Evolutionary conservation across 1,140 invertebrate species (phyloP).

Genomic region (Doryteuthis pealeii): DNA sequence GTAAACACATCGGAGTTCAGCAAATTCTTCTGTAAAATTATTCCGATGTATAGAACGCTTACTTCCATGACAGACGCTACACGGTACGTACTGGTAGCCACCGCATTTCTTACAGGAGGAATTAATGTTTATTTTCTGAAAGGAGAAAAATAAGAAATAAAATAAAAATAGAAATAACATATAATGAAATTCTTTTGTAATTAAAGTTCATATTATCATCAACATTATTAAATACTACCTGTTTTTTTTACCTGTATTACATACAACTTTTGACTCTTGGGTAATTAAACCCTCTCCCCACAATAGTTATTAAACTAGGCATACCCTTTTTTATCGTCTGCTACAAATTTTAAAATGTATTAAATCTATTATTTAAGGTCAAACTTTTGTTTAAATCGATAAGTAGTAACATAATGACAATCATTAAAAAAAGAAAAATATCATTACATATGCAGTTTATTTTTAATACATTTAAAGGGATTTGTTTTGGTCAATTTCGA

Average conservation of each 20-base stretch:
- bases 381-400: no score
- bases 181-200: not conserved
- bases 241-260: not conserved
- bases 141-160: conserved; percentile 24
- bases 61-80: conserved; percentile 87
- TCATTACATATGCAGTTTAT: no score
- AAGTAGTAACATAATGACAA: no score
- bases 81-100: conserved; percentile 85
- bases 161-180: not conserved
- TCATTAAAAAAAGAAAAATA: no score
- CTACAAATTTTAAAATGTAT: no score
- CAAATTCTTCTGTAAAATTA: conserved; percentile 89
- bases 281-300: no score
- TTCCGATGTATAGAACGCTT: conserved; percentile 93
- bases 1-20: conserved; percentile 93
- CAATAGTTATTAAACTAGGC: no score
- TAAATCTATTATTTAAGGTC: no score
- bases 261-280: no score
- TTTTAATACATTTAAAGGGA: no score
- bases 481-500: no score
- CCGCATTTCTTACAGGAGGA: conserved; percentile 85
- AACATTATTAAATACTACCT: conserved; percentile 20
- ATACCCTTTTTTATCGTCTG: no score
- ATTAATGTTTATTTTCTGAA: conserved; percentile 70
- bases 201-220: conserved; percentile 17